Conservation (phyloP, 92 coral and sea anemone species). For the Galaxea fascicularis region DNA sequence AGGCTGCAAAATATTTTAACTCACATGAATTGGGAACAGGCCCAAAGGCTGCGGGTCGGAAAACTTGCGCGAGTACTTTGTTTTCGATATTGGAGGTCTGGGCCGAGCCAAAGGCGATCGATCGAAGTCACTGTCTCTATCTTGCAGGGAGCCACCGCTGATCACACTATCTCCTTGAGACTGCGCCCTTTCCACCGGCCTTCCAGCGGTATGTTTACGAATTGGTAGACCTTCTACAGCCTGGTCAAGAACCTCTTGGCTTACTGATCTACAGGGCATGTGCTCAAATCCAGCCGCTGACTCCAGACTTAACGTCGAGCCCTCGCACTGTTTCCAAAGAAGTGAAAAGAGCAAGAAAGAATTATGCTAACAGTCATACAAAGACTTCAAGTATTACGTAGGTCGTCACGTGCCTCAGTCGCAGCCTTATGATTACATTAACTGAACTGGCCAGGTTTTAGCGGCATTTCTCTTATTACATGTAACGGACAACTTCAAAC, state of each 20-base stretch:
- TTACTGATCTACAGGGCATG: constrained; percentile 67
- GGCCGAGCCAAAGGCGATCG: constrained; percentile 68
- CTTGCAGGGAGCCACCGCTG: constrained; percentile 91
- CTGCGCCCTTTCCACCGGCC: constrained; percentile 80
- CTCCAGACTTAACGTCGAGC: constrained; percentile 71
- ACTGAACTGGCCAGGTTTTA: too few relatives aligned
- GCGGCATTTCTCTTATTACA: too few relatives aligned
- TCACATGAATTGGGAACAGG: constrained; percentile 41
- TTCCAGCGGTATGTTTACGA: constrained; percentile 60
- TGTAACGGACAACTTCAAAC: too few relatives aligned
- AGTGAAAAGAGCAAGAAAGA: not conserved
- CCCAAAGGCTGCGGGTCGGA: constrained; percentile 85
- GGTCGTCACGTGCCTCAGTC: too few relatives aligned
- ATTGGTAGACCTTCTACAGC: constrained; percentile 50
- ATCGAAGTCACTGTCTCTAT: constrained; percentile 83
- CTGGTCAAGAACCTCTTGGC: constrained; percentile 75
- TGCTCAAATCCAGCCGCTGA: constrained; percentile 71
- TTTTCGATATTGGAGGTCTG: constrained; percentile 60
- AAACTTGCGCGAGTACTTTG: constrained; percentile 66
- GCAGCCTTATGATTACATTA: too few relatives aligned
- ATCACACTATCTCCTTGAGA: constrained; percentile 93
- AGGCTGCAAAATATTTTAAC: not conserved
- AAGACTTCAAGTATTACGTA: not conserved
- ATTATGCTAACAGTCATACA: not conserved
- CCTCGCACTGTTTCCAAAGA: constrained; percentile 64